phyloP scores from a whole-genome alignment of 2,888 invertebrate species.

The Bellardia pandia region DNA sequence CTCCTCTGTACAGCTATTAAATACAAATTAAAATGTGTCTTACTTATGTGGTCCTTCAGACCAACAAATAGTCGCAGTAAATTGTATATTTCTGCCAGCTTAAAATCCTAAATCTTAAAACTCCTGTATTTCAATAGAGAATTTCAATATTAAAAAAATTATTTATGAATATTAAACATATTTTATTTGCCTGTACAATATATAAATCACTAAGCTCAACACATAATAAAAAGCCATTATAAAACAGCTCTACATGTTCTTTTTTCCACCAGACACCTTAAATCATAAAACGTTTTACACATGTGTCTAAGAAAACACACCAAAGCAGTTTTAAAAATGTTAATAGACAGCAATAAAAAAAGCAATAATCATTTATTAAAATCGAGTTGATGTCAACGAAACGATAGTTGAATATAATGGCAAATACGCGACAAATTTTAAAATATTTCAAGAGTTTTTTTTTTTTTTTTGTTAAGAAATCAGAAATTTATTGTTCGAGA shows the following conservation, averaged over 20 bases:
- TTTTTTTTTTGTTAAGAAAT: too few relatives aligned
- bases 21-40: too few relatives aligned
- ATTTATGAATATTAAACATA: constrained; percentile 23
- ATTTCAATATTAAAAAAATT: too few relatives aligned
- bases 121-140: too few relatives aligned
- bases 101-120: too few relatives aligned
- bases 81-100: too few relatives aligned
- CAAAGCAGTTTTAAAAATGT: constrained; percentile 5
- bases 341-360: constrained; percentile 48
- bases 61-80: neutral
- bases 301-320: neutral
- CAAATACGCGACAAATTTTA: constrained; percentile 53
- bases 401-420: constrained; percentile 34
- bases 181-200: constrained; percentile 34
- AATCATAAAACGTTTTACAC: constrained; percentile 43
- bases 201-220: constrained; percentile 34
- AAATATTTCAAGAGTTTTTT: constrained; percentile 24
- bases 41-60: neutral
- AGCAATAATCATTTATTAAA: constrained; percentile 63
- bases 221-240: constrained; percentile 24
- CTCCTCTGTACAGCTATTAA: too few relatives aligned
- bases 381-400: constrained; percentile 37
- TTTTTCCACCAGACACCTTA: neutral
- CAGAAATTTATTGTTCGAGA: too few relatives aligned
- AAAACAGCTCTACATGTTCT: neutral